Conservation (phyloP, 1,140 invertebrate genomes). For the Nephila pilipes region DNA sequence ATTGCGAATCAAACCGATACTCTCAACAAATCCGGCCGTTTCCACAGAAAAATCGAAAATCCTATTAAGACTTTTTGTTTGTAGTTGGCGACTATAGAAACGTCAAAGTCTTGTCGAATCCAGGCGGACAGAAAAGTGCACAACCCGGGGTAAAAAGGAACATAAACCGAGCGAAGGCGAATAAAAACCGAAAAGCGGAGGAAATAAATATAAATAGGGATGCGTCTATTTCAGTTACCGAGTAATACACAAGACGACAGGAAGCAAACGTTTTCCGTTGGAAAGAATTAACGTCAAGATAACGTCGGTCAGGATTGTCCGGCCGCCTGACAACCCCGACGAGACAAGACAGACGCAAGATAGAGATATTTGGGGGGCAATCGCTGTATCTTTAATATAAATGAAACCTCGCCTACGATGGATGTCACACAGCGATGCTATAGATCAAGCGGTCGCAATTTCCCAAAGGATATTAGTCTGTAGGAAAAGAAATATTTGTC, state of each 20-base stretch:
- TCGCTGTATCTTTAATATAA: slow-evolving; percentile 49
- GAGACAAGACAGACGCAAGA: background rate
- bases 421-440: background rate
- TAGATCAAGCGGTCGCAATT: background rate
- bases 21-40: too few species aligned
- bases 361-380: background rate
- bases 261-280: slow-evolving; percentile 61
- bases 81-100: background rate
- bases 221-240: slow-evolving; percentile 10
- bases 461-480: background rate
- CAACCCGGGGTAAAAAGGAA: background rate
- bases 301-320: slow-evolving; percentile 63
- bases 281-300: slow-evolving; percentile 75
- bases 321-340: background rate
- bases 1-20: background rate
- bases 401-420: background rate
- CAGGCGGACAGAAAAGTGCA: background rate
- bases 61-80: slow-evolving; percentile 19
- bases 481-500: slow-evolving; percentile 7
- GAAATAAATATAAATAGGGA: slow-evolving; percentile 54
- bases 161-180: background rate
- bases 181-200: slow-evolving; percentile 7
- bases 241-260: slow-evolving; percentile 47
- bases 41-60: background rate
- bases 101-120: slow-evolving; percentile 3